Base-by-base conservation (phyloP, 2,113 vertebrate species). In the Chascanopsetta lugubris region DNA sequence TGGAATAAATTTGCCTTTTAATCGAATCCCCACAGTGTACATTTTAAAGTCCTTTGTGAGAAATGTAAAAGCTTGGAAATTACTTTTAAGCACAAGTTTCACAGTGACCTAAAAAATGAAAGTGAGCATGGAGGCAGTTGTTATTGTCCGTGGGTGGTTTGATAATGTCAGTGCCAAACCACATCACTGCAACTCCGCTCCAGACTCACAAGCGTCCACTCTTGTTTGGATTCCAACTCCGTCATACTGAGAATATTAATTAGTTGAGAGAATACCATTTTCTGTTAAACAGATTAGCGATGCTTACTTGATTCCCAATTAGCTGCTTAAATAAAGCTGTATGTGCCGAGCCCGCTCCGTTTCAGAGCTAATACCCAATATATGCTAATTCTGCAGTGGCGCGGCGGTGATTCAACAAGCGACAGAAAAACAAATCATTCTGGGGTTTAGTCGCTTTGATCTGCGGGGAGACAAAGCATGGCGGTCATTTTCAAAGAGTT, bases 261-360 rank as follows among this genome's bases (percentile, higher is more conserved):
- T 83, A 80, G 75, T 20, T 68, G 78, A 72, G 70, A 82, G 85
- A 84, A 85, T 73, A 68, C 30, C 51, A 49, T 83, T 83, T 80
- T 83, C 62, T 69, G 69, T 85, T 83, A 78, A 89, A 87, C 87
- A 88, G 88, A 89, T 91, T 91, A 91, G 84, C 84, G 83, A 88
- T 88, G 87, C 82, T 90, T 86, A 88, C 83, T 87, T 61, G 70
- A 72, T 88, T 91, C 84, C 75, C 81, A 85, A 91, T 91, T 90
- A 90, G 75, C 84, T 77, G 79, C 73, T 87, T 84, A 87, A 90
- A 87, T 89, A 88, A 89, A 89, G 82, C 79, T 77, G 73, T 71
- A 54, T 64, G 78, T 86, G 84, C 54, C 61, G 72, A 73, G 83
- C 73, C 61, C 57, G 76, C 72, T 18, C 77, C 58, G 69, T 73